A percentile compares a stretch with the other conserved stretches of the same genome.
phyloP scores from a whole-genome alignment of 2,888 invertebrate species.

The Onchidella celtica region DNA sequence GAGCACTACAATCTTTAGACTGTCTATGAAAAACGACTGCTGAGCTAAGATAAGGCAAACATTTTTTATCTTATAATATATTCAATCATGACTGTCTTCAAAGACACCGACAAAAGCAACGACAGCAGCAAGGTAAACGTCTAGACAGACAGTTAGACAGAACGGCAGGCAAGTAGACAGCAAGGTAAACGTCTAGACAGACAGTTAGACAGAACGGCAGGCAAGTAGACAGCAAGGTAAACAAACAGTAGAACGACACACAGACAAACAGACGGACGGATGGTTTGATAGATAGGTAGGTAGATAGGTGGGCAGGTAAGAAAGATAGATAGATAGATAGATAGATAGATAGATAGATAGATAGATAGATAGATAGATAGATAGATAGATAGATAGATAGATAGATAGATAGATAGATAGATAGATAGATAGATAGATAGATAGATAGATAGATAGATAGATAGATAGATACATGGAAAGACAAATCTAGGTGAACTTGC shows the following conservation, averaged over 20 bases:
- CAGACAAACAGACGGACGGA: background rate
- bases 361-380: background rate
- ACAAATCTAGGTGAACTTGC: background rate
- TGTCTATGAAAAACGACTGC: too few species aligned
- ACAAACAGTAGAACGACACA: background rate
- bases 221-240: background rate
- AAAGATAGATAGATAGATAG: background rate
- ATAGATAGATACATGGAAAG: background rate
- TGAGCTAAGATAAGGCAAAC: too few species aligned
- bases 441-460: background rate
- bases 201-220: background rate
- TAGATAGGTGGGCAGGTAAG: background rate
- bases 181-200: background rate
- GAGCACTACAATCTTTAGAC: too few species aligned
- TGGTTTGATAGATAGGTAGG: too few species aligned
- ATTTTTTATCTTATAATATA: too few species aligned
- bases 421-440: background rate
- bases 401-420: background rate
- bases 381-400: background rate
- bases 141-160: background rate
- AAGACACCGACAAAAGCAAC: too few species aligned
- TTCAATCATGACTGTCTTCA: too few species aligned
- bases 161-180: background rate
- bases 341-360: background rate
- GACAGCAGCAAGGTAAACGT: background rate